phyloP scores from a whole-genome alignment of 1,140 invertebrate species.

The Bombus affinis region DNA sequence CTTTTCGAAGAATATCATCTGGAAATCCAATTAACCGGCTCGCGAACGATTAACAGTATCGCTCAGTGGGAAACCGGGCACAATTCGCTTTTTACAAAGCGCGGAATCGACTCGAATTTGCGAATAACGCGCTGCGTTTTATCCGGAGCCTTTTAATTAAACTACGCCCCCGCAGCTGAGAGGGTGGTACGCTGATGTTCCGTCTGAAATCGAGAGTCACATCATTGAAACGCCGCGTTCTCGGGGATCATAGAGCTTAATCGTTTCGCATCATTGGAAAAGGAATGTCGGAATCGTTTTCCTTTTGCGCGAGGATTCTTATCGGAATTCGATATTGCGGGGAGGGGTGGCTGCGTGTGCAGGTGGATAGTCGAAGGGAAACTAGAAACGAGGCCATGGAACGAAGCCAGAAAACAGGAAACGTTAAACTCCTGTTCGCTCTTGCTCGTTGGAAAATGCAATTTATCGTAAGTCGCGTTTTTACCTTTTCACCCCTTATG shows the following conservation, averaged over 20 bases:
- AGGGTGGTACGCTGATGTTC: no score
- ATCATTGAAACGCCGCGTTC: constrained; percentile 33
- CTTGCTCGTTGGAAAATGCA: constrained; percentile 73
- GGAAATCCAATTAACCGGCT: constrained; percentile 11
- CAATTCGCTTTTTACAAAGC: not conserved
- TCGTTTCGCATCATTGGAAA: constrained; percentile 65
- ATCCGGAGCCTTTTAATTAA: constrained; percentile 40
- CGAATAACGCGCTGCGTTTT: constrained; percentile 19
- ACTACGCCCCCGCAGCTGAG: not conserved
- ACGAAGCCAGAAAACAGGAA: constrained; percentile 77
- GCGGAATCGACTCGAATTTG: not conserved
- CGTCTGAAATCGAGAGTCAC: constrained; percentile 38
- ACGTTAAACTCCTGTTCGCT: constrained; percentile 55
- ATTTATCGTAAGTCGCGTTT: constrained; percentile 76
- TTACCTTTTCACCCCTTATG: not conserved
- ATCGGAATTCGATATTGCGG: constrained; percentile 78
- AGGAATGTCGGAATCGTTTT: constrained; percentile 63
- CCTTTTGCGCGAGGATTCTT: constrained; percentile 72
- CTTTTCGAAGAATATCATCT: not conserved
- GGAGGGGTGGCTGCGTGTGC: not conserved
- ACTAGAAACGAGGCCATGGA: constrained; percentile 63
- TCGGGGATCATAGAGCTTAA: constrained; percentile 54
- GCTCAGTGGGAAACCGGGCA: no score
- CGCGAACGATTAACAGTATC: not conserved
- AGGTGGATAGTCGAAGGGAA: constrained; percentile 19